phyloP scores from a whole-genome alignment of 2,888 invertebrate species.

The Dynastes tityus region DNA sequence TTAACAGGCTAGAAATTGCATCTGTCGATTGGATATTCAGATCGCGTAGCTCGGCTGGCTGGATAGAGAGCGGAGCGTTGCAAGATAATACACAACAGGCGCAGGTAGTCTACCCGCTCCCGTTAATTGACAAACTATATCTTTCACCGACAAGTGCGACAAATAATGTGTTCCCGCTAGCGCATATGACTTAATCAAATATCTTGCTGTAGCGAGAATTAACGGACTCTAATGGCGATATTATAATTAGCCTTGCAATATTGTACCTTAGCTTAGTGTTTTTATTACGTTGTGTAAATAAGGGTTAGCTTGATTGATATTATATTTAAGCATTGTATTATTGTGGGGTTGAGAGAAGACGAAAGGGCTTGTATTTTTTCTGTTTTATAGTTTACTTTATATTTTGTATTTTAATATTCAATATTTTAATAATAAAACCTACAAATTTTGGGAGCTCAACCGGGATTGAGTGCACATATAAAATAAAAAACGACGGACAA shows the following conservation, averaged over 20 bases:
- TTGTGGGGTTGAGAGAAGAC: no score
- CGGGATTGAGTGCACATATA: no score
- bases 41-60: slow-evolving; percentile 1
- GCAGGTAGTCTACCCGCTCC: not conserved
- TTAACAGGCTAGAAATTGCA: slow-evolving; percentile 24
- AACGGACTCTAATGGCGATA: not conserved
- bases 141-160: slow-evolving; percentile 31
- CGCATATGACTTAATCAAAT: slow-evolving; percentile 23
- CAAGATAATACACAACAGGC: slow-evolving; percentile 18
- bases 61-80: not conserved
- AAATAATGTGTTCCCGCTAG: slow-evolving; percentile 23
- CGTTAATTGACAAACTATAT: slow-evolving; percentile 39
- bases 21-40: slow-evolving; percentile 29
- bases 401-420: no score
- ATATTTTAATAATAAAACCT: no score
- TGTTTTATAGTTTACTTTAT: no score
- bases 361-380: no score
- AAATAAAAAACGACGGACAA: no score
- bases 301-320: no score
- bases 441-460: no score
- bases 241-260: slow-evolving; percentile 5
- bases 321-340: no score
- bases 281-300: no score
- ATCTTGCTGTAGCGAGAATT: slow-evolving; percentile 1
- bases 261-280: no score